These are phyloP conservation scores for Carettochelys insculpta DNA, from an alignment of 2,113 vertebrate genomes.

Conservation along the genomic window DNA sequence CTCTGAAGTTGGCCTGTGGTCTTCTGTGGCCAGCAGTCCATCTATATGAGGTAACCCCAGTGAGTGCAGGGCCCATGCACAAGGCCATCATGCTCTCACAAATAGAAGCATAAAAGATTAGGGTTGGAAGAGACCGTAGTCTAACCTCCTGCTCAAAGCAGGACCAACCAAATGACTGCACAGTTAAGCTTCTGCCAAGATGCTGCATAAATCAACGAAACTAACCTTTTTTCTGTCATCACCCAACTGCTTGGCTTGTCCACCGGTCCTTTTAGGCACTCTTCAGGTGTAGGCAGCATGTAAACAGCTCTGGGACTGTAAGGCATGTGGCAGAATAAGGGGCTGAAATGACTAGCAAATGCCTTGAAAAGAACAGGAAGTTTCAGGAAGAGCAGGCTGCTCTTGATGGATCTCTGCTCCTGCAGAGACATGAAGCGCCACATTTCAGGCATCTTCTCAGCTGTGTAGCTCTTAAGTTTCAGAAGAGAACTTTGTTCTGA, in stretches of 20 bases:
- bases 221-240: neutral
- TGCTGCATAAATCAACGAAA: neutral
- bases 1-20: constrained; percentile 9
- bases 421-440: neutral
- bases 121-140: no score
- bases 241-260: neutral
- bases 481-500: neutral
- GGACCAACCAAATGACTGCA: neutral
- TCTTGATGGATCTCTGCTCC: neutral
- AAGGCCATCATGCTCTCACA: neutral
- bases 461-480: neutral
- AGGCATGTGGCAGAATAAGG: neutral
- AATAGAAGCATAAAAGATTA: neutral
- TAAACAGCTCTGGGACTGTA: neutral
- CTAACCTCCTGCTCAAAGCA: no score
- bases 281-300: neutral
- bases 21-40: constrained; percentile 1
- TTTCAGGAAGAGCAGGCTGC: neutral
- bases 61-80: neutral
- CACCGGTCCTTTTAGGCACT: neutral
- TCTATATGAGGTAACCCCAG: neutral
- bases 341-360: neutral
- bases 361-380: fast-evolving
- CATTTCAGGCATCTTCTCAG: neutral
- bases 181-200: neutral